Percentiles rank a stretch among this genome's conserved stretches.
phyloP scores from a whole-genome alignment of 2,888 invertebrate species.

The Callyntrura guangdongensis region DNA sequence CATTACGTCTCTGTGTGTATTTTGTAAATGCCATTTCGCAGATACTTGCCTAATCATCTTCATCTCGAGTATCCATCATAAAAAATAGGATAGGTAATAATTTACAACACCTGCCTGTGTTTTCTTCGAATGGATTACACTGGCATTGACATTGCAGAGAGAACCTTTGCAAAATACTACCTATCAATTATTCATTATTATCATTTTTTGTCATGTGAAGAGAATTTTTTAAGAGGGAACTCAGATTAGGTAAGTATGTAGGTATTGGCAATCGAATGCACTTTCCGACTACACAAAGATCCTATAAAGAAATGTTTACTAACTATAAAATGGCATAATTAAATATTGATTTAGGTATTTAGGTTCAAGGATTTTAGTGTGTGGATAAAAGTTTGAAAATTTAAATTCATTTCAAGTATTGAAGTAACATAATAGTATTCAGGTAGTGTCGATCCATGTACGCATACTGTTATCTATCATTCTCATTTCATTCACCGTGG shows the following conservation, averaged over 20 bases:
- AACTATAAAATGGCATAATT: no score
- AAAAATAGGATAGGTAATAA: slow-evolving; percentile 25
- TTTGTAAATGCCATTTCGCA: slow-evolving; percentile 14
- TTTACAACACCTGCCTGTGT: slow-evolving; percentile 2
- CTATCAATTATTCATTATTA: slow-evolving; percentile 7
- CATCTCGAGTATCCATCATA: background rate
- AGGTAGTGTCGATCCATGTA: no score
- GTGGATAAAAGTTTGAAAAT: no score
- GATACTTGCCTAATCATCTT: slow-evolving; percentile 11
- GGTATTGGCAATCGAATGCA: background rate
- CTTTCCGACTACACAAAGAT: no score
- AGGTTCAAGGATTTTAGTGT: no score
- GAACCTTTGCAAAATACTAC: background rate
- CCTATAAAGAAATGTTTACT: no score
- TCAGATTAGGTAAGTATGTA: background rate
- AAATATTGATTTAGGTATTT: no score
- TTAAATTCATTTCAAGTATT: no score
- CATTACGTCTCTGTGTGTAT: background rate
- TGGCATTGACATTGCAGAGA: background rate
- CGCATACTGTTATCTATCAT: no score
- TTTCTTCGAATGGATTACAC: no score
- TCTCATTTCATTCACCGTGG: no score
- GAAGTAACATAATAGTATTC: no score
- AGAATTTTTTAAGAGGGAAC: background rate
- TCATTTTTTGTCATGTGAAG: background rate